Evolutionary conservation across 2,888 invertebrate species (phyloP), one percentile per base, ranked within the genome.

Genomic region (Drosophila robusta): DNA sequence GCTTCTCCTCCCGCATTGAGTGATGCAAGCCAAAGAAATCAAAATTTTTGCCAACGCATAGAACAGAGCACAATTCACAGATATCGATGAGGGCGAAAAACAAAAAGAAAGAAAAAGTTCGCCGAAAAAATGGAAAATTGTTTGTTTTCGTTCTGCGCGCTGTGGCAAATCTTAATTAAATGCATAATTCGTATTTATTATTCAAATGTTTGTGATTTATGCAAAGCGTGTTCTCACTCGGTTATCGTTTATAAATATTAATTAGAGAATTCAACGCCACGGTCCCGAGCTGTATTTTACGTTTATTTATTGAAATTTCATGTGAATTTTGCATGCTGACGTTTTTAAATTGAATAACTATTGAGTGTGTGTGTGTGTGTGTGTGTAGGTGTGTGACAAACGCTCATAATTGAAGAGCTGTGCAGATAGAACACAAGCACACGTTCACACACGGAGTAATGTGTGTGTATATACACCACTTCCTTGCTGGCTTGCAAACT

Each of bases 151-250:
- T 26, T 9, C 22, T 32, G 44, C 11, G 29, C 54, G 71, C 54
- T 63, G 78, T 70, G 73, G 70, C 68, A 81, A 89, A 85, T 87
- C 89, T 82, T 89, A 89, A 85, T 85, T 85, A 85, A 85, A 85
- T 85, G 82, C 88, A 85, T 85, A 87, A 89, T 87, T 89, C 88
- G 77, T 65, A 85, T 89, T 81, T 87, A 87, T 85, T 89, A 85
- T 89, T 89, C 89, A 85, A 87, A 81, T 87, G 70, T 50, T 70
- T 72, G 68, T 75, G 85, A 87, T 87, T 85, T 87, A 89, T 85
- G 85, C 88, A 79, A 87, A 89, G 70, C 86, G 63, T 44, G 47
- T 36, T 44, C 55, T 24, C 39, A 38, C 56, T 34, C 44, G 34
- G 41, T 42, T 62, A 42, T 49, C 63, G 44, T 78, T 76, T 81